These are phyloP conservation scores for Scyliorhinus canicula DNA, from an alignment of 2,797 vertebrate genomes.

Conservation along the genomic window DNA sequence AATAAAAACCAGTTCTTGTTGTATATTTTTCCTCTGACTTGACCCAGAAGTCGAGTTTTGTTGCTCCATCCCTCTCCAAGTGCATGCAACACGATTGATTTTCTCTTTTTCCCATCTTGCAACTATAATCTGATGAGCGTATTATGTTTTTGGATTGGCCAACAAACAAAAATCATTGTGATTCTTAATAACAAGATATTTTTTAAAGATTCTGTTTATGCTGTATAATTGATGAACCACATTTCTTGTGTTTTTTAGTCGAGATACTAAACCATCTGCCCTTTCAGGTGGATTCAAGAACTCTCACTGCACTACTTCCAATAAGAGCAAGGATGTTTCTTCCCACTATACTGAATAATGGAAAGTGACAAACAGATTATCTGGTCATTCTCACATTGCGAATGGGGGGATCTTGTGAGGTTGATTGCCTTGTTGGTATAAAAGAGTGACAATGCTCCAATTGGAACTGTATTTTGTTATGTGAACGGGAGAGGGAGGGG, in stretches of 20 bases:
- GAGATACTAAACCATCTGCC: no score
- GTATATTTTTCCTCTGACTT: not conserved
- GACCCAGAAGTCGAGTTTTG: not conserved
- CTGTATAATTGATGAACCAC: not conserved
- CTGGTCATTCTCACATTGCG: no score
- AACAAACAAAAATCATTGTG: not conserved
- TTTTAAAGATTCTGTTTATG: not conserved
- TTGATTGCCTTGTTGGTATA: not conserved
- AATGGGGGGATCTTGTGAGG: not conserved
- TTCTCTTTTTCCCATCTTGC: no score
- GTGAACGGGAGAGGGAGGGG: no score
- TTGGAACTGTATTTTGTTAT: not conserved
- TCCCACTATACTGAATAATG: no score
- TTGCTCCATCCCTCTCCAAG: not conserved
- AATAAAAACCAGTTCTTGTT: not conserved
- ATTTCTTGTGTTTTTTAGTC: not conserved
- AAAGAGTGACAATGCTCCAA: no score
- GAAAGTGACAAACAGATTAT: no score
- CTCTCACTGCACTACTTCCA: no score
- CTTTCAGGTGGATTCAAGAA: no score
- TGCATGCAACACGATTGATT: no score
- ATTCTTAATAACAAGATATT: not conserved
- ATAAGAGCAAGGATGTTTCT: no score
- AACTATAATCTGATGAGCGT: not conserved
- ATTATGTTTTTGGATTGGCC: not conserved